Percentiles rank a stretch among this genome's conserved stretches.
Conservation (phyloP, 2,113 vertebrate species). For the Caretta caretta region DNA sequence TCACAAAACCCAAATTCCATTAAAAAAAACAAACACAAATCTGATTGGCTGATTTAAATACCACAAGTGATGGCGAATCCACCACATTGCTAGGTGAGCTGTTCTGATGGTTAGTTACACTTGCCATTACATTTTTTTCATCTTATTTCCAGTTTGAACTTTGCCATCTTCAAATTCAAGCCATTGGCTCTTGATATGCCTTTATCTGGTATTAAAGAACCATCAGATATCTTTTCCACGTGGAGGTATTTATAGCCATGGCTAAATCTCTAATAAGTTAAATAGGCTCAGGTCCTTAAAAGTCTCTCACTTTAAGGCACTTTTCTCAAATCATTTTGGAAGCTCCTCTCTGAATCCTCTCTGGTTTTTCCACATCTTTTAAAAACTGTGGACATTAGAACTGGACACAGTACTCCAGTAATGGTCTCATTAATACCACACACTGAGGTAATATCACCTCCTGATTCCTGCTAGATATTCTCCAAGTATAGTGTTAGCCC, state of each 20-base stretch:
- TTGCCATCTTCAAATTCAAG: neutral
- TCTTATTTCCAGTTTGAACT: neutral
- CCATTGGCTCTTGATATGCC: neutral
- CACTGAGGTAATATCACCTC: neutral
- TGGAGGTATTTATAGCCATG: neutral
- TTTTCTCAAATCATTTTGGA: neutral
- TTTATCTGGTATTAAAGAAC: neutral
- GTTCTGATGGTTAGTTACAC: neutral
- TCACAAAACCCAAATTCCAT: no score
- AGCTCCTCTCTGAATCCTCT: neutral
- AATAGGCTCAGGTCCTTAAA: neutral
- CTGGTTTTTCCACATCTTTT: neutral
- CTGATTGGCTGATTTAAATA: no score
- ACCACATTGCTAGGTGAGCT: neutral
- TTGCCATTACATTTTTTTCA: neutral
- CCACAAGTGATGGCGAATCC: no score
- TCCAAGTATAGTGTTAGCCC: neutral
- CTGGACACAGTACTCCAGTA: neutral
- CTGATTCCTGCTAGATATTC: neutral
- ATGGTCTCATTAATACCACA: neutral
- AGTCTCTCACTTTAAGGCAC: neutral
- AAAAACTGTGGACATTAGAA: neutral
- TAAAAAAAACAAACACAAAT: no score
- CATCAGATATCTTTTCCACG: neutral
- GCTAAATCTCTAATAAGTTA: neutral